These are phyloP conservation scores for Cryptus armator DNA, from an alignment of 2,888 invertebrate genomes.

Conservation along the genomic window DNA sequence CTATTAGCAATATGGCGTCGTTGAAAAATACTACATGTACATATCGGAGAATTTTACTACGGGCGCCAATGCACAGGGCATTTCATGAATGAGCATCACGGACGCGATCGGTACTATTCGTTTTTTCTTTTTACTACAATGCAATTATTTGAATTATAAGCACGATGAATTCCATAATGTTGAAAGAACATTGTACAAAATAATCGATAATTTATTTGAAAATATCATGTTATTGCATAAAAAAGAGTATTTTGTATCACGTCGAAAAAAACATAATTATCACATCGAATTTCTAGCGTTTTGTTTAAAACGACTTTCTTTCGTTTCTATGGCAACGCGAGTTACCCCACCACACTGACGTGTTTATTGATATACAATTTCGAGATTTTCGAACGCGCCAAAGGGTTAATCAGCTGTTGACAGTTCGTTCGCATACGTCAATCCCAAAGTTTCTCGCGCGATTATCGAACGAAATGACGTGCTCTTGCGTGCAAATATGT, in stretches of 20 bases:
- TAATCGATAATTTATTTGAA: background rate
- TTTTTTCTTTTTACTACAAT: background rate
- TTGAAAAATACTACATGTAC: conserved; percentile 32
- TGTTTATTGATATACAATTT: background rate
- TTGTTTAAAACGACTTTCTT: background rate
- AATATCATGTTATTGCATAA: background rate
- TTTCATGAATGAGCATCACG: conserved; percentile 40
- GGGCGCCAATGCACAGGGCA: conserved; percentile 40
- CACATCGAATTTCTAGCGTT: background rate
- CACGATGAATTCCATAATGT: background rate
- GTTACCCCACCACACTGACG: background rate
- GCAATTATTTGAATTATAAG: background rate
- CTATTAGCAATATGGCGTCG: conserved; percentile 59
- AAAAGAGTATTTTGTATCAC: background rate
- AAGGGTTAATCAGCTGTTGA: conserved; percentile 47
- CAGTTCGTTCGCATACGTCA: conserved; percentile 16
- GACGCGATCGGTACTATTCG: conserved; percentile 36
- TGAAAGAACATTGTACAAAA: background rate
- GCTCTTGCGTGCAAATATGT: background rate
- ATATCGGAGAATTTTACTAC: conserved; percentile 54
- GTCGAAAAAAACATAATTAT: background rate
- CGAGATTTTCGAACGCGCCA: background rate
- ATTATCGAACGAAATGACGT: conserved; percentile 12
- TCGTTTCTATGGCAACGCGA: conserved; percentile 49
- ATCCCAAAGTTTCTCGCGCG: background rate